Conservation (phyloP, 2,113 vertebrate genomes). For the Guaruba guarouba region DNA sequence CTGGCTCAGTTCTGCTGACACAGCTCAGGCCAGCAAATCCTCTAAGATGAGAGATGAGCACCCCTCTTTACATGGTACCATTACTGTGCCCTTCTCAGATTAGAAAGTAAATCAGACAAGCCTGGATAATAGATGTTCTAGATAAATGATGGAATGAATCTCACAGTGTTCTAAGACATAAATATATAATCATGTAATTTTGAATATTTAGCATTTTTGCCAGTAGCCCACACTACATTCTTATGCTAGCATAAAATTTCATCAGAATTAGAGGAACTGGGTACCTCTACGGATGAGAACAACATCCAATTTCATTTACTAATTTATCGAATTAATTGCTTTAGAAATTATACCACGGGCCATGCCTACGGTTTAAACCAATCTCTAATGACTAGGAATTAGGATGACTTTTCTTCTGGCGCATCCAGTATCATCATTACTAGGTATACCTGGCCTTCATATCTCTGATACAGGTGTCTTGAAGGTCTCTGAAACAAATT, state of each 20-base stretch:
- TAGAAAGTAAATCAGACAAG: neutral
- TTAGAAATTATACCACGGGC: neutral
- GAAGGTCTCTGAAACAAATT: neutral
- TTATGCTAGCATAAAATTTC: neutral
- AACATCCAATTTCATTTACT: neutral
- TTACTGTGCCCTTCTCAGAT: neutral
- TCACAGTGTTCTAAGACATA: neutral
- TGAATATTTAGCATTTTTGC: neutral
- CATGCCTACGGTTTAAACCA: neutral
- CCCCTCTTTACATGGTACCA: neutral
- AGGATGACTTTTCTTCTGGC: neutral
- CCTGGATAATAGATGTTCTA: neutral
- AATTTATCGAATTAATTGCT: neutral
- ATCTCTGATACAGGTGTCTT: neutral
- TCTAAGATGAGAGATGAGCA: neutral
- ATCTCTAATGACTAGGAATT: neutral
- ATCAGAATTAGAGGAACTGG: neutral
- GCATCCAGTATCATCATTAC: accelerated
- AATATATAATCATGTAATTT: neutral
- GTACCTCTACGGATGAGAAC: neutral
- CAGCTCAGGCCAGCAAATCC: neutral
- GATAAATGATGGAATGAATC: conserved; percentile 16
- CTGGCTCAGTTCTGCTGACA: neutral
- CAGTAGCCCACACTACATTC: neutral
- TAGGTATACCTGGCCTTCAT: neutral